A percentile compares a stretch with the other conserved stretches of the same genome.
Evolutionary conservation across 64 coral and sea anemone genomes (phyloP).

Genomic region (Acropora tenuis): DNA sequence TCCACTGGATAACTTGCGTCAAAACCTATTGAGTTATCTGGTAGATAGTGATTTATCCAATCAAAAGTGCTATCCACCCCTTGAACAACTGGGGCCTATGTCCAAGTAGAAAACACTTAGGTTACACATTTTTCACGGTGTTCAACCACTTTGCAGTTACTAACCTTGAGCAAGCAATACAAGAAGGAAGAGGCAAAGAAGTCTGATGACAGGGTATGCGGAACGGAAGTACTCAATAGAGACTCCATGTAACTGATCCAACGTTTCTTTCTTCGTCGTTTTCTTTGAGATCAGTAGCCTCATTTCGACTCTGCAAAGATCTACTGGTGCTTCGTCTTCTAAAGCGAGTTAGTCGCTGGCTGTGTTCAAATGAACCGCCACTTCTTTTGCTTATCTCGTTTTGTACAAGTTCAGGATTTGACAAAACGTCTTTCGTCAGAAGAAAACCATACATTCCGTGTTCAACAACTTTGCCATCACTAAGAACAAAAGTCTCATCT

Average conservation of each 20-base stretch:
- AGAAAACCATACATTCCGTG: conserved; percentile 52
- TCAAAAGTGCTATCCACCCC: no score
- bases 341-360: background rate
- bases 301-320: background rate
- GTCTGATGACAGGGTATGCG: background rate
- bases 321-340: background rate
- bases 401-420: background rate
- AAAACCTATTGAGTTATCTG: no score
- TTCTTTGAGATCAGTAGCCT: background rate
- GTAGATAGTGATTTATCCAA: no score
- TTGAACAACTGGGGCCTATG: no score
- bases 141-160: background rate
- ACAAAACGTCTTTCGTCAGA: background rate
- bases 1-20: no score
- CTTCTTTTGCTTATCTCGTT: background rate
- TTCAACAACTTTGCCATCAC: conserved; percentile 22
- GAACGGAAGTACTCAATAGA: conserved; percentile 39
- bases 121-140: no score
- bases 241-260: conserved; percentile 16
- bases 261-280: conserved; percentile 28
- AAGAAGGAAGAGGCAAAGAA: conserved; percentile 1
- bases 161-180: conserved; percentile 41
- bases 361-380: background rate
- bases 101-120: no score
- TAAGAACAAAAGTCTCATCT: conserved; percentile 60